Evolutionary conservation across 2,113 vertebrate genomes (phyloP), one percentile per base, ranked within the genome.

Genomic region (Tautogolabrus adspersus): DNA sequence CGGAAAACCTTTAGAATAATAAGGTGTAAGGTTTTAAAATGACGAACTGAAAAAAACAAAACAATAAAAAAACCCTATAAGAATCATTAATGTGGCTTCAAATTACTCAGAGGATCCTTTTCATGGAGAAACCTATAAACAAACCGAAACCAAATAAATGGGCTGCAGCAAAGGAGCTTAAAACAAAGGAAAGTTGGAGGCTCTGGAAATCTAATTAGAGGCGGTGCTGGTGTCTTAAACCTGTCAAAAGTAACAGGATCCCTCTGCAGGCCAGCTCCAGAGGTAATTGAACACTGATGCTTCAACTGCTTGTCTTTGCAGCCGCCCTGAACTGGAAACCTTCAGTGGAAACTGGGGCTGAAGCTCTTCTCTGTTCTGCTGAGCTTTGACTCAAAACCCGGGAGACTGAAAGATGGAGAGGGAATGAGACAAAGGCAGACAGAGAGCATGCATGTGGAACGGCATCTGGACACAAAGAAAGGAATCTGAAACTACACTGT

Each of bases 391-490:
- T 78, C 66, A 68, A 82, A 86, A 73, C 65, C 44, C 44, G 26
- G 68, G 70, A 73, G 84, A 61, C 61, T 46, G 74, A 84, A 67
- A 77, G 79, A 85, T 84, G 81, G 71, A 85, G 77, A 75, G 72
- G 26, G 66, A 70, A 8, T 7, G 49, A 67, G 74, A 83, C 75
- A 89, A 88, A 89, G 77, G 64, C 76, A 47, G 58, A 75, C 55
- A 61, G 67, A 73, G 72, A 77, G 89, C 90, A 90, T 72, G 86
- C 92, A 93, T 87, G 93, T 93, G 89, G 94, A 95, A 95, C 79
- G 90, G 91, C 89, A 94, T 94, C 89, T 93, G 82, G 79, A 92
- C 91, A 93, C 91, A 95, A 95, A 91, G 86, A 87, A 90, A 90
- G 89, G 92, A 94, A 93, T 94, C 88, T 76, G 77, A 92, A 89